These are phyloP conservation scores for Phymorhynchus buccinoides DNA, from an alignment of 1,140 invertebrate species.

Conservation along the genomic window DNA sequence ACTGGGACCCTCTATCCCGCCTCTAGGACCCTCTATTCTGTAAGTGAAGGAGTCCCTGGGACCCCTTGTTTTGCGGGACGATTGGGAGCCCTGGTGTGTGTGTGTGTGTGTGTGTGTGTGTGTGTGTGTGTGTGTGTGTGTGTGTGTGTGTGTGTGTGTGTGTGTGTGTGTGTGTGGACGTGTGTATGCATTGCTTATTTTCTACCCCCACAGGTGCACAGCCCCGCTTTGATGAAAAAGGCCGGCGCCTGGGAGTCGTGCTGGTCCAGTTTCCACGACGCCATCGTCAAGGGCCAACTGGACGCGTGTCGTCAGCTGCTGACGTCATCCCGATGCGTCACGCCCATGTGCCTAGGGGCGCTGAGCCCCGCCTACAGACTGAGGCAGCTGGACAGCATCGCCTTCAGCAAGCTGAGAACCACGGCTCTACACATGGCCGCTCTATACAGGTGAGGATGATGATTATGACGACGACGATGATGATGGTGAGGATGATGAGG, in stretches of 20 bases:
- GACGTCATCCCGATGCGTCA: not conserved
- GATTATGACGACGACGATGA: not conserved
- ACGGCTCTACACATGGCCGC: slow-evolving; percentile 30
- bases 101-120: too few relatives aligned
- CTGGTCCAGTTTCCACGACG: slow-evolving; percentile 29
- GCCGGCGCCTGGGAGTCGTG: not conserved
- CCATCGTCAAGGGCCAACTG: slow-evolving; percentile 33
- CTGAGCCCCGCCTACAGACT: not conserved
- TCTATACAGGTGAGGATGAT: slow-evolving; percentile 16
- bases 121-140: too few relatives aligned
- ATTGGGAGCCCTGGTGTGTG: too few relatives aligned
- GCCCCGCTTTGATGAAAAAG: not conserved
- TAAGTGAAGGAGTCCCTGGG: too few relatives aligned
- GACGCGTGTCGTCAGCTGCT: not conserved
- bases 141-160: too few relatives aligned
- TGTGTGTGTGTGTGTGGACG: too few relatives aligned
- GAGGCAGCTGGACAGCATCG: slow-evolving; percentile 13
- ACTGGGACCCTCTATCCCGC: too few relatives aligned
- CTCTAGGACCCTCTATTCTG: too few relatives aligned
- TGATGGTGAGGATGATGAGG: too few relatives aligned
- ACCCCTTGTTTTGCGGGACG: too few relatives aligned
- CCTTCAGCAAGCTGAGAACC: slow-evolving; percentile 33
- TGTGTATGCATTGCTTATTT: too few relatives aligned
- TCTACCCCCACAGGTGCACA: slow-evolving; percentile 21
- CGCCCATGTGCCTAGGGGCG: slow-evolving; percentile 16